phyloP scores from a whole-genome alignment of 2,113 vertebrate species.

The Haplochromis vanheusdeni region DNA sequence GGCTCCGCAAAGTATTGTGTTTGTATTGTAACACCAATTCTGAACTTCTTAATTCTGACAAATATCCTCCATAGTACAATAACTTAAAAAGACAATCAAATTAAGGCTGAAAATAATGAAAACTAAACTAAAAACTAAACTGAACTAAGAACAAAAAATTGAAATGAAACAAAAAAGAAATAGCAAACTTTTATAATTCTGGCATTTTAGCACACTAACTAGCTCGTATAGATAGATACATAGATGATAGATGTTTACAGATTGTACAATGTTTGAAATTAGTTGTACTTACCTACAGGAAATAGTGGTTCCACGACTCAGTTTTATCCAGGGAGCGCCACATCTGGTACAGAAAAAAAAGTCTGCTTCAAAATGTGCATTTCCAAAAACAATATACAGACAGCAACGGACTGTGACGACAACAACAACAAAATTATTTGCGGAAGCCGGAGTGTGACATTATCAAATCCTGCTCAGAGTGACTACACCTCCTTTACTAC shows the following conservation, averaged over 20 bases:
- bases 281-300: not conserved
- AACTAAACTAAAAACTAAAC: not conserved
- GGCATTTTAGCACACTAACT: not conserved
- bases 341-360: not conserved
- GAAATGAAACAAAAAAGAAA: not conserved
- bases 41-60: not conserved
- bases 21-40: not conserved
- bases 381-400: not conserved
- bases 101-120: not conserved
- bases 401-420: not conserved
- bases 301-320: not conserved
- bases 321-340: too few species aligned
- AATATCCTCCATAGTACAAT: not conserved
- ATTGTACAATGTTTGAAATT: not conserved
- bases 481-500: not conserved
- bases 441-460: not conserved
- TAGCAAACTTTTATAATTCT: not conserved
- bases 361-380: not conserved
- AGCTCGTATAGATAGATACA: not conserved
- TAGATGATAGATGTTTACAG: not conserved
- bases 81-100: not conserved
- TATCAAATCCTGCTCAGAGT: not conserved
- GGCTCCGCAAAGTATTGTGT: not conserved
- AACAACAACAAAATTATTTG: not conserved
- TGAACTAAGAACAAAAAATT: not conserved